Conservation (phyloP, 1,140 invertebrate genomes). For the Gonatopus flavifemur region DNA sequence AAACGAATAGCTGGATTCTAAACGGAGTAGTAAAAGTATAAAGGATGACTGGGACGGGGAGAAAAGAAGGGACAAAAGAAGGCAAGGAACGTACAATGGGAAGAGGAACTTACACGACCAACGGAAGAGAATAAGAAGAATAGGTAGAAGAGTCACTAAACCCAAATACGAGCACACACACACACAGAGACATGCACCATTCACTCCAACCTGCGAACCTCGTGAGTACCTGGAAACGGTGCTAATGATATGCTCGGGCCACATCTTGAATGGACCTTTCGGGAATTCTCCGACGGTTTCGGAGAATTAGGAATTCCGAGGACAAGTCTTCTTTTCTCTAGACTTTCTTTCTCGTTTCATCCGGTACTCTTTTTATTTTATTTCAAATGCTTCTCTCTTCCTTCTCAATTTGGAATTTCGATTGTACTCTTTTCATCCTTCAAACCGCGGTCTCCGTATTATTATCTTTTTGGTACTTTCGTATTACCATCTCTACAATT, state of each 20-base stretch:
- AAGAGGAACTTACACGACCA: conserved; percentile 1
- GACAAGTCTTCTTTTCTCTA: conserved; percentile 19
- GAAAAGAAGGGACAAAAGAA: neutral
- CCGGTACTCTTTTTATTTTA: too few relatives aligned
- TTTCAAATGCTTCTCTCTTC: too few relatives aligned
- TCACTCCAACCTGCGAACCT: conserved; percentile 37
- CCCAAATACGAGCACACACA: too few relatives aligned
- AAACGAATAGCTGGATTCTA: too few relatives aligned
- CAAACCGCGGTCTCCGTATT: too few relatives aligned
- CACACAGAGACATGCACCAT: too few relatives aligned
- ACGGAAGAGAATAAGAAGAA: conserved; percentile 14
- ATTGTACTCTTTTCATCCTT: too few relatives aligned
- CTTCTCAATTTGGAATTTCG: too few relatives aligned
- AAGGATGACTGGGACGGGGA: neutral
- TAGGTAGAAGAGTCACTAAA: conserved; percentile 23
- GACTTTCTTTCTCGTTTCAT: neutral
- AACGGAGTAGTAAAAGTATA: too few relatives aligned
- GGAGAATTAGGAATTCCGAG: conserved; percentile 60
- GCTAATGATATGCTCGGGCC: conserved; percentile 57
- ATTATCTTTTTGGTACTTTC: too few relatives aligned
- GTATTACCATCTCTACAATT: too few relatives aligned
- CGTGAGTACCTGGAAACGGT: conserved; percentile 51
- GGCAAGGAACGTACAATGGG: neutral
- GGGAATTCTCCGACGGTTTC: conserved; percentile 58
- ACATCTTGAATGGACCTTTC: conserved; percentile 55